Evolutionary conservation across 2,888 invertebrate species (phyloP).

Genomic region (Drosophila hamatofila): DNA sequence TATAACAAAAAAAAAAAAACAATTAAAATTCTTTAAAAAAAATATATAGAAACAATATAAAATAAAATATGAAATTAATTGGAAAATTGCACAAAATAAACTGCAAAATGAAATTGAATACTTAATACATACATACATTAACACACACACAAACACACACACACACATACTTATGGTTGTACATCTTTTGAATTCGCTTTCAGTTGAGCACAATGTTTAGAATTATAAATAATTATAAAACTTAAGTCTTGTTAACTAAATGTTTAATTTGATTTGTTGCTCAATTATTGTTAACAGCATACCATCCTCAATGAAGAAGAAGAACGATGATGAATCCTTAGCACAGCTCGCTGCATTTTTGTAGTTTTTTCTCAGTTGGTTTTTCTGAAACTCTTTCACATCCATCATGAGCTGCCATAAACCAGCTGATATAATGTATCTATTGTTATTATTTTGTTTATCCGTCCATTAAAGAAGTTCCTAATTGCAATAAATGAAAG

Average conservation of each 20-base stretch:
- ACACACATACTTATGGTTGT: constrained; percentile 72
- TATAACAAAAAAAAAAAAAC: constrained; percentile 34
- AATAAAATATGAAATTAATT: constrained; percentile 41
- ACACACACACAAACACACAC: constrained; percentile 32
- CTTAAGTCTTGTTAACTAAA: constrained; percentile 47
- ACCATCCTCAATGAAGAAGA: constrained; percentile 2
- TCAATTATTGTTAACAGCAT: constrained; percentile 61
- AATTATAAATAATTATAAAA: constrained; percentile 34
- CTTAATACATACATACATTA: constrained; percentile 37
- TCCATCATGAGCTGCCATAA: constrained; percentile 7
- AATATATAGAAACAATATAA: constrained; percentile 36
- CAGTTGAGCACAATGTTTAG: constrained; percentile 31
- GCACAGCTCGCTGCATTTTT: constrained; percentile 14
- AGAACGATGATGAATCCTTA: neutral
- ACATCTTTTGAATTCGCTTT: constrained; percentile 44
- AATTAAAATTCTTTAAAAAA: constrained; percentile 53
- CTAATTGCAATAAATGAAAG: constrained; percentile 78
- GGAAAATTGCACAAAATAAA: constrained; percentile 49
- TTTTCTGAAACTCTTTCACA: constrained; percentile 13
- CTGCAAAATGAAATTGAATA: constrained; percentile 40
- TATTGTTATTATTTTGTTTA: constrained; percentile 81
- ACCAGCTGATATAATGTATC: constrained; percentile 32
- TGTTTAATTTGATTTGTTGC: constrained; percentile 65
- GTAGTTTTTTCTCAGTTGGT: neutral
- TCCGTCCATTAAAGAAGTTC: constrained; percentile 83